Conservation (phyloP, 2,888 invertebrate genomes). For the Achlya flavicornis region DNA sequence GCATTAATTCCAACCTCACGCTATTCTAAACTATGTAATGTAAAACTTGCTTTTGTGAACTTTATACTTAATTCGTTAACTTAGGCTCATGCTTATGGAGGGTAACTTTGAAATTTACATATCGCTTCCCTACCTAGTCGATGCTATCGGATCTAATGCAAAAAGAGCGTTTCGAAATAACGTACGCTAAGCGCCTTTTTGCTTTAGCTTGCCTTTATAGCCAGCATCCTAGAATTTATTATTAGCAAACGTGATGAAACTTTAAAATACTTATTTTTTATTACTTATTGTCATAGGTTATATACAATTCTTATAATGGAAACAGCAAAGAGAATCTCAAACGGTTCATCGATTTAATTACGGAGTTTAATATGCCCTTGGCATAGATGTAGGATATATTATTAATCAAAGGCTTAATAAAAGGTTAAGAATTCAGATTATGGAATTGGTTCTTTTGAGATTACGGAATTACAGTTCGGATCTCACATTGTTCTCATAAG, state of each 20-base stretch:
- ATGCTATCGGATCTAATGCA: slow-evolving; percentile 10
- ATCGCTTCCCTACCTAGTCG: slow-evolving; percentile 1
- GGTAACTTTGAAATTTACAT: slow-evolving; percentile 10
- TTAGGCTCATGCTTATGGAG: slow-evolving; percentile 28
- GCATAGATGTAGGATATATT: too few species aligned
- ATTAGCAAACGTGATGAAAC: slow-evolving; percentile 4
- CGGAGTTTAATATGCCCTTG: not conserved
- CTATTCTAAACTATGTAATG: slow-evolving; percentile 35
- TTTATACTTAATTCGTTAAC: slow-evolving; percentile 30
- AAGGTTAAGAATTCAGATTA: not conserved
- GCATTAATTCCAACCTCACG: slow-evolving; percentile 50
- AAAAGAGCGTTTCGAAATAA: slow-evolving; percentile 8
- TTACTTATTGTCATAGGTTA: not conserved
- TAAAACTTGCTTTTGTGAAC: slow-evolving; percentile 28
- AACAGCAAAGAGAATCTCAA: not conserved
- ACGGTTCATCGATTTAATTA: not conserved
- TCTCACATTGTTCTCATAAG: too few species aligned
- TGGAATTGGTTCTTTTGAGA: not conserved
- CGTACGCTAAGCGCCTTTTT: slow-evolving; percentile 10
- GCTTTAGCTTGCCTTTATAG: not conserved
- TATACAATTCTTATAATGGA: not conserved
- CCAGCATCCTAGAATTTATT: slow-evolving; percentile 4
- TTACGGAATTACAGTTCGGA: too few species aligned
- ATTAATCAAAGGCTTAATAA: not conserved
- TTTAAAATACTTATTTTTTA: not conserved